Conservation (phyloP, 2,888 invertebrate species). For the Erebia palarica region DNA sequence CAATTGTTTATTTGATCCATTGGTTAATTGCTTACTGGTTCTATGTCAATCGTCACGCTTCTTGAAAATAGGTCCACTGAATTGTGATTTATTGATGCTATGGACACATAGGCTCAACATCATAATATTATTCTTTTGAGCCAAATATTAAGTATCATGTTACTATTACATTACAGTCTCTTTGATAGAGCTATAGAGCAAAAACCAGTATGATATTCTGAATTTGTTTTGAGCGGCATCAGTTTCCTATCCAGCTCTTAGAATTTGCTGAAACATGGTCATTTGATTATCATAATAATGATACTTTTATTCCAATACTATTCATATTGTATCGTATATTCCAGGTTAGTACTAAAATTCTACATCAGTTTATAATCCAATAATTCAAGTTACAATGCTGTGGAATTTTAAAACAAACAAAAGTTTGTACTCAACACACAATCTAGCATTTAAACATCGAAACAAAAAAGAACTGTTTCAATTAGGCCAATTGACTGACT, state of each 20-base stretch:
- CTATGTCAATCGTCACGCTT: neutral
- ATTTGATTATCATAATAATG: too few relatives aligned
- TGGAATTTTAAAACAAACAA: neutral
- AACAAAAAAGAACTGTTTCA: slow-evolving; percentile 28
- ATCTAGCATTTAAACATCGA: neutral
- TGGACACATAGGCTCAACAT: neutral
- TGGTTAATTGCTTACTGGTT: neutral
- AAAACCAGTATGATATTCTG: too few relatives aligned
- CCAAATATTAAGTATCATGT: neutral
- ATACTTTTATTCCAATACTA: too few relatives aligned
- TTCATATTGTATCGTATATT: too few relatives aligned
- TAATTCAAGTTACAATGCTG: neutral
- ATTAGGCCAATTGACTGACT: slow-evolving; percentile 34
- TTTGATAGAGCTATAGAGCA: neutral
- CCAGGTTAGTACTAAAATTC: too few relatives aligned
- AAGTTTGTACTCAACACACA: neutral
- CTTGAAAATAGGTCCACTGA: neutral
- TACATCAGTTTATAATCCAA: too few relatives aligned
- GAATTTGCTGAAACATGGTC: too few relatives aligned
- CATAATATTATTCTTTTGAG: neutral
- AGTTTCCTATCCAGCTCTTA: too few relatives aligned
- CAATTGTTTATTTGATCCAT: neutral
- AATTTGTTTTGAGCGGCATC: too few relatives aligned
- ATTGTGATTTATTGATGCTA: too few relatives aligned
- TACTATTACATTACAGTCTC: neutral